These are phyloP conservation scores for Tenthredo amoena DNA, from an alignment of 2,888 invertebrate species.

Conservation along the genomic window DNA sequence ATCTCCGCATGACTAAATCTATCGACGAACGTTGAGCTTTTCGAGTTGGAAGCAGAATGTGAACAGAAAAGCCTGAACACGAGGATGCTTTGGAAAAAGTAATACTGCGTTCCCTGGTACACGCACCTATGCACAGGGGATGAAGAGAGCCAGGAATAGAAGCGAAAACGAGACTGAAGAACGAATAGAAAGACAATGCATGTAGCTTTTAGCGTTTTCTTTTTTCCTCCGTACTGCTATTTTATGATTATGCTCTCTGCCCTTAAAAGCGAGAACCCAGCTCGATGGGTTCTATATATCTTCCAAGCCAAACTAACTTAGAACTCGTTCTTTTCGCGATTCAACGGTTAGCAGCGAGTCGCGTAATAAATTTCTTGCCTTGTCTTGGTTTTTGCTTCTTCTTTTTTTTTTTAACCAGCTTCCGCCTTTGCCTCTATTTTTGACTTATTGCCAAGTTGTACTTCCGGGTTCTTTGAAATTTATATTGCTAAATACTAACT, in stretches of 20 bases:
- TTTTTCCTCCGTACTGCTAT: constrained; percentile 14
- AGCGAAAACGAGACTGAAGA: constrained; percentile 19
- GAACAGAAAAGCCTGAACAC: not conserved
- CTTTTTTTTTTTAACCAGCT: not conserved
- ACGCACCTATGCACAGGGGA: not conserved
- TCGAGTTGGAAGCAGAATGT: not conserved
- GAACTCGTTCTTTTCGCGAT: constrained; percentile 23
- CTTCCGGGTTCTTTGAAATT: not conserved
- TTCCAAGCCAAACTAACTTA: constrained; percentile 36
- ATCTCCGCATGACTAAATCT: not conserved
- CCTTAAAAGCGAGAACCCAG: constrained; percentile 33
- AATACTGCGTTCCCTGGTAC: not conserved
- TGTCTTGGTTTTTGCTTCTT: not conserved
- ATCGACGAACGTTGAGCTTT: not conserved
- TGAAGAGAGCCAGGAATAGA: not conserved
- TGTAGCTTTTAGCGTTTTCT: not conserved
- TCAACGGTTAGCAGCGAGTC: constrained; percentile 29
- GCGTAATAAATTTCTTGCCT: constrained; percentile 29
- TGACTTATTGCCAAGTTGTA: constrained; percentile 31
- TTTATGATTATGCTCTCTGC: constrained; percentile 42
- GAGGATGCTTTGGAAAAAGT: not conserved
- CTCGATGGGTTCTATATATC: constrained; percentile 30
- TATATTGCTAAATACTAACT: not conserved
- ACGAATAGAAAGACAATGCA: constrained; percentile 32
- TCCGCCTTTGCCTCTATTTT: constrained; percentile 1